A percentile compares a stretch with the other conserved stretches of the same genome.
phyloP scores from a whole-genome alignment of 1,140 invertebrate genomes.

The Papilio glaucus region DNA sequence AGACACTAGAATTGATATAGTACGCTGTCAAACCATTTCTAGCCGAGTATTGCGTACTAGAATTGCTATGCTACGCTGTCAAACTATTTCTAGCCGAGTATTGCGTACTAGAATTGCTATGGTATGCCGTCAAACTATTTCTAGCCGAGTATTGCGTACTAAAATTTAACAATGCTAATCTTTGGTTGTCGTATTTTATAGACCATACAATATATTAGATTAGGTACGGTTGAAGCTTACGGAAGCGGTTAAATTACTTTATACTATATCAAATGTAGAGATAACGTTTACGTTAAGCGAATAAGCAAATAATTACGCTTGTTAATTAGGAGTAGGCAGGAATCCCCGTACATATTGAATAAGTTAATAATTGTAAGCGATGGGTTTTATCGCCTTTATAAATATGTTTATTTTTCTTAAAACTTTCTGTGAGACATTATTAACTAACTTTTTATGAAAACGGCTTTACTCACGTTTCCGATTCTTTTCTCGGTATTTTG shows the following conservation, averaged over 20 bases:
- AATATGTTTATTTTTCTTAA: too few relatives aligned
- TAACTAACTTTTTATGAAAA: too few relatives aligned
- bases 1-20: neutral
- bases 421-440: too few relatives aligned
- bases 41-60: neutral
- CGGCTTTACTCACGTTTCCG: too few relatives aligned
- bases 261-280: too few relatives aligned
- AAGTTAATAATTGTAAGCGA: too few relatives aligned
- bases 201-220: slow-evolving; percentile 1
- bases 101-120: neutral
- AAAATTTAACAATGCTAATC: slow-evolving; percentile 10
- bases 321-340: too few relatives aligned
- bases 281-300: too few relatives aligned
- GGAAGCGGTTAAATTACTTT: neutral
- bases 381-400: too few relatives aligned
- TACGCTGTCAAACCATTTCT: neutral
- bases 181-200: neutral
- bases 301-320: too few relatives aligned
- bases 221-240: neutral
- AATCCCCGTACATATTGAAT: too few relatives aligned
- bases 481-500: too few relatives aligned
- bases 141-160: neutral
- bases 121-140: neutral
- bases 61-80: neutral
- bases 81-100: neutral